phyloP scores from a whole-genome alignment of 2,113 vertebrate species.

The Hymenochirus boettgeri region DNA sequence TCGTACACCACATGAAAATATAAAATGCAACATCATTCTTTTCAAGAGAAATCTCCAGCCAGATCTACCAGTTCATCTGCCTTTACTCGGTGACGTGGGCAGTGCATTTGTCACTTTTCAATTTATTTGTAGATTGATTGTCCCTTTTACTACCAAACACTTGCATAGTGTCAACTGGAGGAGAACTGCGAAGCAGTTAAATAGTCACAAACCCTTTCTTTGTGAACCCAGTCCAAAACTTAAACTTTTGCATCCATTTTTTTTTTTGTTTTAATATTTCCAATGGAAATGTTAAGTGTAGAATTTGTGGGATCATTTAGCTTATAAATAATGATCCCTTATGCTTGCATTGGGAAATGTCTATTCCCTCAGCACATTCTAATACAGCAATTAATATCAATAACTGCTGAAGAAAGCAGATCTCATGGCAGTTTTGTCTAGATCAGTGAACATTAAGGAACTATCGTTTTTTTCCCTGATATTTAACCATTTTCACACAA shows the following conservation, averaged over 20 bases:
- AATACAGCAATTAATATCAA: constrained; percentile 74
- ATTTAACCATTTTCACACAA: constrained; percentile 61
- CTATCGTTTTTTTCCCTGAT: constrained; percentile 50
- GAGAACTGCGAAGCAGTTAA: not conserved
- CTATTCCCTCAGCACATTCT: constrained; percentile 64
- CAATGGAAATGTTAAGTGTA: constrained; percentile 65
- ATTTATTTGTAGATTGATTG: no score
- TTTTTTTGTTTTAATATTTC: constrained; percentile 52
- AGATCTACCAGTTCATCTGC: no score
- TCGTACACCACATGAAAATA: no score
- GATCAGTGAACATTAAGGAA: constrained; percentile 64
- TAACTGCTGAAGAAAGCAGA: constrained; percentile 69
- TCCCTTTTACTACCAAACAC: no score
- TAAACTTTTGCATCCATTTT: constrained; percentile 5
- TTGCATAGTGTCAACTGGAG: no score
- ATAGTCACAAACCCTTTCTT: not conserved
- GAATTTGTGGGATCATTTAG: constrained; percentile 68
- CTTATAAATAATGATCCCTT: constrained; percentile 71
- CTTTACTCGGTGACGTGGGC: no score
- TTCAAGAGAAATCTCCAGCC: no score
- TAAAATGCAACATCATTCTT: no score
- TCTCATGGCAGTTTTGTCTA: constrained; percentile 48
- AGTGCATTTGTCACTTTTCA: no score
- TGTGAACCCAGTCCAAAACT: constrained; percentile 7
- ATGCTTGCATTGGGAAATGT: constrained; percentile 65